Base-by-base conservation (phyloP, 2,113 vertebrate species). In the Bubo bubo region DNA sequence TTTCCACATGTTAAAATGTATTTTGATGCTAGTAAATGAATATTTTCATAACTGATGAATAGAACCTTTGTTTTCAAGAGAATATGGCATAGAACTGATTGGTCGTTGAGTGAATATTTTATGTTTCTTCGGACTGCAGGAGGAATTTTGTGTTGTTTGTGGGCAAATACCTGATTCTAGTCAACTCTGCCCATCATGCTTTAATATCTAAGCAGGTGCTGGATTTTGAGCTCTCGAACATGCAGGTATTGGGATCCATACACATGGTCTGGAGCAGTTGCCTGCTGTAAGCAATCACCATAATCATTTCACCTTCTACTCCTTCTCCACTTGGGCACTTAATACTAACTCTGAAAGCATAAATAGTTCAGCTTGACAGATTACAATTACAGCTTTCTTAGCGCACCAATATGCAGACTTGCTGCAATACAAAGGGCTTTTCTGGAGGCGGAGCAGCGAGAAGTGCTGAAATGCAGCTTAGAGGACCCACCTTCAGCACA, bases 261-360 rank as follows among this genome's bases (percentile, higher is more conserved):
- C 5, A 0, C 5, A 1, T 1, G 2, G 13, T 35, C 10, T 52
- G n/a, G 60, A 53, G 23, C 4, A 1, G 9, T 35, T 2, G 4
- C 27, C 32, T 63, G 8, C 56, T 87, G 11, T 74, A 60, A 84
- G 28, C 23, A 37, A 7, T 73, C 35, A 15, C 28, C 9, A 2
- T 59, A 68, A 79, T 39, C n/a, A 35, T 82, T 53, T 73, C 88
- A 21, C 53, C 22, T 79, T 72, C 41, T 37, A 6, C 1, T 21
- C 30, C 19, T 88, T 27, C n/a, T 64, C 15, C 6, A 0, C 35
- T 60, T 55, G 62, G 55, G 24, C 14, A 9, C n/a, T 93, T 55
- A 35, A 24, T 66, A 12, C 10, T 49, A 45, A 39, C 41, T 83
- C 10, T 39, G n/a, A 18, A 71, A 37, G n/a, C 28, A 22, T 10